Evolutionary conservation across 2,888 invertebrate genomes (phyloP), one percentile per base, ranked within the genome.

Genomic region (Pherbina coryleti): DNA sequence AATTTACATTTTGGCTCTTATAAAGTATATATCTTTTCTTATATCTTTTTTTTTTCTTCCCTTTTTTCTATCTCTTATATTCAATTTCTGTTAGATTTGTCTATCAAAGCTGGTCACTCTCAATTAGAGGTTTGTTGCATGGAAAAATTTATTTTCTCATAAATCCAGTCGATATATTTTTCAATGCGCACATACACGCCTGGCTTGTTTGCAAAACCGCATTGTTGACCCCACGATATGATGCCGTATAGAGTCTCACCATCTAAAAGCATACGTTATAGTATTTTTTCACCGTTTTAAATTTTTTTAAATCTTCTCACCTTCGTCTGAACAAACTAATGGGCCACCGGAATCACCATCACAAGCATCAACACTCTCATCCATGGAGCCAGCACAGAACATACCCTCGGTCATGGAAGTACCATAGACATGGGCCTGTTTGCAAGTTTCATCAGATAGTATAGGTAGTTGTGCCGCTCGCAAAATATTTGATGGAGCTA

Each of bases 271-370:
- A 37, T 5, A 37, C 8, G 3, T 37, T 8, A 37, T 5, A 37
- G 37, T 37, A 8, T 37, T 3, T 37, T 37, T 37, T 37, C 1
- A 37, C 37, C 8, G 25, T 44, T n/a, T n/a, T 3, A 57, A 53
- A 14, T 28, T 72, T 11, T 8, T 8, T 57, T 3, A 51, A 69
- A 14, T 49, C 31, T 51, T 0, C 19, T 19, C 83, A 93, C 93
- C 93, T 81, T 92, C 90, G 82, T 92, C 90, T 79, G 92, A 88
- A 85, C 95, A 96, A 66, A 94, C 94, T 28, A 96, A 90, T 8
- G 96, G 96, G n/a, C 96, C 96, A 31, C 96, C 96, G 53, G 95
- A 95, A 87, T 96, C 96, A 1, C 96, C 96, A 85, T 95, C 94
- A 83, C 96, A 96, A 11, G 95, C 93, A 87, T 96, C 96, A 0